A percentile compares a stretch with the other conserved stretches of the same genome.
These are phyloP conservation scores for Oxytorus armatus DNA, from an alignment of 2,888 invertebrate species.

Conservation along the genomic window DNA sequence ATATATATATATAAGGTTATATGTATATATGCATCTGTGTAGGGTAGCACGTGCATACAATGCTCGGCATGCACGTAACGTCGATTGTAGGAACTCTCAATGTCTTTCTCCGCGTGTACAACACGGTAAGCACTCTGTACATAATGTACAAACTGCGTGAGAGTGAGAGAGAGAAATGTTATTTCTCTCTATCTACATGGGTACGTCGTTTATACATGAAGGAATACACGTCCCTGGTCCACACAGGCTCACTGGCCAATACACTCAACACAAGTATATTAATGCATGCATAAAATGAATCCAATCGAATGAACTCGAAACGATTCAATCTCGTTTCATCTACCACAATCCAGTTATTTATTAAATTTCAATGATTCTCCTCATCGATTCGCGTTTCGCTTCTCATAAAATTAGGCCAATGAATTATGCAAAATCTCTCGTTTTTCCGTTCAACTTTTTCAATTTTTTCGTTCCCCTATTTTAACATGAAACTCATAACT, in stretches of 20 bases:
- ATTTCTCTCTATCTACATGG: slow-evolving; percentile 10
- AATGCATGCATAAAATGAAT: slow-evolving; percentile 38
- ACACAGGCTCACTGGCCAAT: slow-evolving; percentile 11
- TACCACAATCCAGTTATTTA: neutral
- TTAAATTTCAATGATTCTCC: slow-evolving; percentile 11
- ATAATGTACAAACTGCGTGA: slow-evolving; percentile 4
- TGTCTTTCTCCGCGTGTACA: slow-evolving; percentile 21
- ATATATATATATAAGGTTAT: slow-evolving; percentile 2
- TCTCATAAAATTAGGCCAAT: slow-evolving; percentile 13
- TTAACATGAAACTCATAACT: slow-evolving; percentile 34
- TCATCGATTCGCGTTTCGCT: neutral
- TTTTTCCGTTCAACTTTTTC: slow-evolving; percentile 46
- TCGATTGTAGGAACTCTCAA: slow-evolving; percentile 19
- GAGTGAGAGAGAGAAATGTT: slow-evolving; percentile 20
- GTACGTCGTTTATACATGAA: slow-evolving; percentile 18
- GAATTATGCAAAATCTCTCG: slow-evolving; percentile 10
- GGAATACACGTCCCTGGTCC: slow-evolving; percentile 20
- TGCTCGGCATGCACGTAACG: slow-evolving; percentile 41
- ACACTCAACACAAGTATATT: neutral
- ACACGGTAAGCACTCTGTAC: slow-evolving; percentile 16
- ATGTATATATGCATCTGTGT: slow-evolving; percentile 22
- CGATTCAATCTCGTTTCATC: neutral
- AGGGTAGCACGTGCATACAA: slow-evolving; percentile 40
- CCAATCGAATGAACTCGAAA: slow-evolving; percentile 14
- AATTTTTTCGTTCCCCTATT: slow-evolving; percentile 39